phyloP scores from a whole-genome alignment of 2,113 vertebrate species.

The Pseudopipra pipra region DNA sequence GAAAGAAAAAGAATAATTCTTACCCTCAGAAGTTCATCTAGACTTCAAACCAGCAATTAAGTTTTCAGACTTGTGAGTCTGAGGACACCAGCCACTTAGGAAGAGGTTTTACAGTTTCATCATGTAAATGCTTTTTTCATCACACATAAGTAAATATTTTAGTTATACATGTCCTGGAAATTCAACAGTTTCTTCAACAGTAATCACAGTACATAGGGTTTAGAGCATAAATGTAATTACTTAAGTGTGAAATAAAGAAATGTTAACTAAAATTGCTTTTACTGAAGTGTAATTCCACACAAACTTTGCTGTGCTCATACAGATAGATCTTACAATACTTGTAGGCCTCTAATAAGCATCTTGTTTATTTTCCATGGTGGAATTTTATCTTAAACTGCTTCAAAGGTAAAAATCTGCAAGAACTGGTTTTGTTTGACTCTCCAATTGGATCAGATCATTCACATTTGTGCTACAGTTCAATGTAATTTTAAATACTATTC shows the following conservation, averaged over 20 bases:
- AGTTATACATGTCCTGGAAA: background rate
- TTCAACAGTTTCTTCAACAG: background rate
- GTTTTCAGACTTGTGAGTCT: background rate
- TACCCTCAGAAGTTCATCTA: background rate
- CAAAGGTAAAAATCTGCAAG: background rate
- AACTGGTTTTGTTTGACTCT: background rate
- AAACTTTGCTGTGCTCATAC: background rate
- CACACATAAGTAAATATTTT: background rate
- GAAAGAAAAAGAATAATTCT: background rate
- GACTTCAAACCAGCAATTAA: background rate
- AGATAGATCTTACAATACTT: background rate
- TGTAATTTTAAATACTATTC: background rate
- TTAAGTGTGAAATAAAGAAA: background rate
- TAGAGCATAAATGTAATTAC: background rate
- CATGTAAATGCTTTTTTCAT: background rate
- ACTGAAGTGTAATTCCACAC: background rate
- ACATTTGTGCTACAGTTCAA: background rate
- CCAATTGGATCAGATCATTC: background rate
- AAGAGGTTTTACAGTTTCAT: background rate
- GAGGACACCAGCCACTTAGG: background rate
- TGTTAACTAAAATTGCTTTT: background rate
- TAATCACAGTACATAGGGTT: background rate
- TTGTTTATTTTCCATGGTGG: background rate
- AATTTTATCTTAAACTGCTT: background rate
- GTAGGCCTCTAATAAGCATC: background rate